phyloP scores from a whole-genome alignment of 2,888 invertebrate genomes.

The Ptilodon capucinus region DNA sequence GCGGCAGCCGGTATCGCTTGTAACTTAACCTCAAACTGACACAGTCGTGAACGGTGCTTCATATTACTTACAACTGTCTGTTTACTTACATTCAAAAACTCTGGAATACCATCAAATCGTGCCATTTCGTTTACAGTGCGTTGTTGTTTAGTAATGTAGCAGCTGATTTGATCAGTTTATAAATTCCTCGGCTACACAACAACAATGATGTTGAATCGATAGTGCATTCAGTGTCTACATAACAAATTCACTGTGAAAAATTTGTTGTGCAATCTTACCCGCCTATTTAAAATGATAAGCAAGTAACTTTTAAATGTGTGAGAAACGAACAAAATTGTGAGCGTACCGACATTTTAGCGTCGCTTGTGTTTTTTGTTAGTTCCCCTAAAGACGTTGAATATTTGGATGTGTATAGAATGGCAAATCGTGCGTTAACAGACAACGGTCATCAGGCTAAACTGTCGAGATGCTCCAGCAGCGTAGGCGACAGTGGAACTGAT shows the following conservation, averaged over 20 bases:
- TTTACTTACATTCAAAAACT: slow-evolving; percentile 54
- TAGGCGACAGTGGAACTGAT: slow-evolving; percentile 66
- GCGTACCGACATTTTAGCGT: slow-evolving; percentile 30
- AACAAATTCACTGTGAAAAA: slow-evolving; percentile 33
- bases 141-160: slow-evolving; percentile 8
- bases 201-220: slow-evolving; percentile 40
- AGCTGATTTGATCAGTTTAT: slow-evolving; percentile 5
- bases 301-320: slow-evolving; percentile 45
- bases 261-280: slow-evolving; percentile 27
- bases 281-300: slow-evolving; percentile 32
- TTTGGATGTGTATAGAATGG: slow-evolving; percentile 61
- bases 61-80: slow-evolving; percentile 63
- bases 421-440: slow-evolving; percentile 60
- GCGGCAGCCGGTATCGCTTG: slow-evolving; percentile 75
- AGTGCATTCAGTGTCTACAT: slow-evolving; percentile 33
- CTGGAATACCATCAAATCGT: slow-evolving; percentile 19
- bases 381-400: slow-evolving; percentile 17
- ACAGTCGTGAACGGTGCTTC: slow-evolving; percentile 77
- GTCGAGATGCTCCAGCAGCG: slow-evolving; percentile 71
- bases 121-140: slow-evolving; percentile 7
- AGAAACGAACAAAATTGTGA: slow-evolving; percentile 31
- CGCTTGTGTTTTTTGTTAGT: slow-evolving; percentile 24
- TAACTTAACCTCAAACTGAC: slow-evolving; percentile 82
- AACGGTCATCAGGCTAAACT: slow-evolving; percentile 61
- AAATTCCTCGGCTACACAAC: slow-evolving; percentile 18